Conservation (phyloP, 2,113 vertebrate genomes). For the Cyprinodon tularosa region DNA sequence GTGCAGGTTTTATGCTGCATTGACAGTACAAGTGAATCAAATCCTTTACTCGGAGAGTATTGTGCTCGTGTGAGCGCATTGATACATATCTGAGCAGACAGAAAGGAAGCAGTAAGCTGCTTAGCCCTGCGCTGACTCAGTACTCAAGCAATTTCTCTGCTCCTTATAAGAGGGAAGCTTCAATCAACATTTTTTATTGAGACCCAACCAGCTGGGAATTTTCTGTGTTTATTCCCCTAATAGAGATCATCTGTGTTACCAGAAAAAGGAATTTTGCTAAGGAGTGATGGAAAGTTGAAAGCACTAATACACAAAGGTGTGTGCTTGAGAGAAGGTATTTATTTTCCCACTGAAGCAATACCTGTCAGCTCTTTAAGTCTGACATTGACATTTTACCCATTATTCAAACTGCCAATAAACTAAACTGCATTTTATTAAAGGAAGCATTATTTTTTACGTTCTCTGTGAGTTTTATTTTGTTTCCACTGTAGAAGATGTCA, state of each 20-base stretch:
- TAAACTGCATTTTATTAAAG: slow-evolving; percentile 8
- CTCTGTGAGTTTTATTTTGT: neutral
- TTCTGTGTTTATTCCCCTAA: neutral
- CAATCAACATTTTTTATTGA: slow-evolving; percentile 27
- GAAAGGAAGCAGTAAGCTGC: slow-evolving; percentile 65
- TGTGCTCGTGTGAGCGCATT: slow-evolving; percentile 24
- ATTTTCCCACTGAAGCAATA: neutral
- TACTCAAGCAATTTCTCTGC: slow-evolving; percentile 36
- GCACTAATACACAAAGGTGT: slow-evolving; percentile 3
- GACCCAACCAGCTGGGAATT: neutral
- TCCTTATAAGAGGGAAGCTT: slow-evolving; percentile 30
- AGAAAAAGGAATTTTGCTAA: slow-evolving; percentile 18
- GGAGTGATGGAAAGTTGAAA: slow-evolving; percentile 2
- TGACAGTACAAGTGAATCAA: slow-evolving; percentile 49
- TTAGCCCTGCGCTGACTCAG: slow-evolving; percentile 71
- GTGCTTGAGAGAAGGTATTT: slow-evolving; percentile 12
- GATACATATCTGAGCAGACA: slow-evolving; percentile 63
- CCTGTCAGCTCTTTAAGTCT: neutral
- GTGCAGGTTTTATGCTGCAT: slow-evolving; percentile 43
- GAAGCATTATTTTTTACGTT: neutral
- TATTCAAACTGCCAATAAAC: slow-evolving; percentile 28
- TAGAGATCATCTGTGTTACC: slow-evolving; percentile 5
- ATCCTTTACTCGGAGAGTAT: slow-evolving; percentile 28
- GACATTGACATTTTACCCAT: slow-evolving; percentile 6
- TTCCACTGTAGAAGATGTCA: neutral